phyloP scores from a whole-genome alignment of 2,888 invertebrate genomes.

The Pocota personata region DNA sequence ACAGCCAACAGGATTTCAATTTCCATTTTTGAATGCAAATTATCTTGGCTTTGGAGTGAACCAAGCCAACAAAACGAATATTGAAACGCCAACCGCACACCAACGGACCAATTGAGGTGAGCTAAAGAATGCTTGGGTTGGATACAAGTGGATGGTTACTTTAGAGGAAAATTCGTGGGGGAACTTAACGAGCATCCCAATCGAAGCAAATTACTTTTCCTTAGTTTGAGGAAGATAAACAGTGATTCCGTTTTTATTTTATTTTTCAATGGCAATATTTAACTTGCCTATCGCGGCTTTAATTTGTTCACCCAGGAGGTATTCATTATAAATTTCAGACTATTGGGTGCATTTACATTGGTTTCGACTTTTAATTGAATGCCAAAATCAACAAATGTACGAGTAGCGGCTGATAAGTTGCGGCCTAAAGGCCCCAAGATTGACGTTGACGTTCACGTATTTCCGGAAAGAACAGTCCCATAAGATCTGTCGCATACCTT shows the following conservation, averaged over 20 bases:
- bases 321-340: background rate
- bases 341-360: background rate
- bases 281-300: background rate
- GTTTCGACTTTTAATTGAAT: background rate
- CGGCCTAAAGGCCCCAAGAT: no score
- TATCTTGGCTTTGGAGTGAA: background rate
- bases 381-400: background rate
- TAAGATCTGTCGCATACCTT: no score
- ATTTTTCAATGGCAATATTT: background rate
- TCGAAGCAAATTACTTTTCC: background rate
- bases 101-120: background rate
- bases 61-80: background rate
- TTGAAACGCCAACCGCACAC: background rate
- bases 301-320: background rate
- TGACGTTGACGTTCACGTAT: no score
- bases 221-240: background rate
- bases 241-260: background rate
- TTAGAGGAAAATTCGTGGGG: background rate
- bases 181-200: background rate
- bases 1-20: slow-evolving; percentile 24
- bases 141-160: background rate
- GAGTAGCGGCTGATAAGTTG: background rate
- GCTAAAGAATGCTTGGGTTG: background rate
- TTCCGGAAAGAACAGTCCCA: no score
- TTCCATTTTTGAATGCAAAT: slow-evolving; percentile 27